These are phyloP conservation scores for Noctua fimbriata DNA, from an alignment of 2,888 invertebrate species.

Conservation along the genomic window DNA sequence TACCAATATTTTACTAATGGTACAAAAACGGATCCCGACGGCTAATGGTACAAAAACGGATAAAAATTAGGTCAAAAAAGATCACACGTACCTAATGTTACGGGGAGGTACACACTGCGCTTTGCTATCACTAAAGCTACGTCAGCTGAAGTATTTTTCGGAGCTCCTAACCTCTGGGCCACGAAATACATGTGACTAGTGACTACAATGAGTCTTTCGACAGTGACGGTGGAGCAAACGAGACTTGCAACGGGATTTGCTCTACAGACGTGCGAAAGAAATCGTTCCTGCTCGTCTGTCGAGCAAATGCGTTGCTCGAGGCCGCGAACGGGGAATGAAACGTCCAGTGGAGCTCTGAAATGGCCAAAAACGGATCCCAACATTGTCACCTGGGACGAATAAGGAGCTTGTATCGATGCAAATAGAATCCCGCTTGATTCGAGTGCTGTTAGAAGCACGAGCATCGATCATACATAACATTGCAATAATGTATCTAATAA, in stretches of 20 bases:
- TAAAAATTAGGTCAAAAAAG: slow-evolving; percentile 6
- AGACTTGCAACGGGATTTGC: neutral
- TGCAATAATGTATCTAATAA: slow-evolving; percentile 26
- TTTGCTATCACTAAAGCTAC: slow-evolving; percentile 60
- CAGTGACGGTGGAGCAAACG: neutral
- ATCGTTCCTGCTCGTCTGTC: neutral
- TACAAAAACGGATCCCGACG: slow-evolving; percentile 19
- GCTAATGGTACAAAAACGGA: slow-evolving; percentile 30
- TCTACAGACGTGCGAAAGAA: neutral
- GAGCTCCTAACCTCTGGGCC: slow-evolving; percentile 11
- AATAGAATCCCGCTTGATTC: slow-evolving; percentile 46
- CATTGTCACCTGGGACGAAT: neutral
- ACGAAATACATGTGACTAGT: neutral
- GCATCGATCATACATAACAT: slow-evolving; percentile 46
- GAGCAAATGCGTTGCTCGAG: neutral
- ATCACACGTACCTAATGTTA: slow-evolving; percentile 4
- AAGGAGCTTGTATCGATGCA: slow-evolving; percentile 48
- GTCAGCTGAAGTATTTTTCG: slow-evolving; percentile 12
- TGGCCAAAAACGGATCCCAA: neutral
- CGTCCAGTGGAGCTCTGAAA: slow-evolving; percentile 2
- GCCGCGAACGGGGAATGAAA: neutral
- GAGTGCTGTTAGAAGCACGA: slow-evolving; percentile 46
- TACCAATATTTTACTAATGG: slow-evolving; percentile 19
- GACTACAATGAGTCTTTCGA: too few species aligned
- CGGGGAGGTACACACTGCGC: slow-evolving; percentile 52